A percentile compares a stretch with the other conserved stretches of the same genome.
phyloP scores from a whole-genome alignment of 2,888 invertebrate genomes.

The Miltochrista miniata region DNA sequence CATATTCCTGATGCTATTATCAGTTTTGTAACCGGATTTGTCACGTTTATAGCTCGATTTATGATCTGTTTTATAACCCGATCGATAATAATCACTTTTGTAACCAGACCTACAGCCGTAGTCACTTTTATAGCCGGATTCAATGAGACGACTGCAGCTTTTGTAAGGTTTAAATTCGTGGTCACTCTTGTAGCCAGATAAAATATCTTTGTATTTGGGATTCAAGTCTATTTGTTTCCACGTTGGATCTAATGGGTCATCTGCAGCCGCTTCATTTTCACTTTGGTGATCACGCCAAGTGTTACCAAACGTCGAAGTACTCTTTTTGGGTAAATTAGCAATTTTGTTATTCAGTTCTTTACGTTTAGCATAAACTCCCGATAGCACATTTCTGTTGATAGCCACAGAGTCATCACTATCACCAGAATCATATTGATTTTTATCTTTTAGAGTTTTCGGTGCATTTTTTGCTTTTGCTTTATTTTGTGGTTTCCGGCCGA shows the following conservation, averaged over 20 bases:
- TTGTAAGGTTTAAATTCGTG: conserved; percentile 80
- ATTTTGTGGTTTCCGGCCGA: conserved; percentile 85
- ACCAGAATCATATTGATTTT: conserved; percentile 73
- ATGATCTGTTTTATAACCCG: conserved; percentile 85
- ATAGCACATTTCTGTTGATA: conserved; percentile 70
- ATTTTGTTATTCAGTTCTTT: conserved; percentile 78
- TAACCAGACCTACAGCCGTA: conserved; percentile 82
- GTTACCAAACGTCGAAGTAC: conserved; percentile 65
- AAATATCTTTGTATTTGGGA: conserved; percentile 85
- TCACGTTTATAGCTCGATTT: conserved; percentile 85
- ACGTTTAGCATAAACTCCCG: conserved; percentile 79
- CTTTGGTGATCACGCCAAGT: conserved; percentile 78
- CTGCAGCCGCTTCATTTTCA: conserved; percentile 79
- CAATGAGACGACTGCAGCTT: conserved; percentile 78
- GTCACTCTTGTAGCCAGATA: conserved; percentile 85
- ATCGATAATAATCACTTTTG: conserved; percentile 77
- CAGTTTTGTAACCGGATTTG: conserved; percentile 84
- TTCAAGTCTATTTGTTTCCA: conserved; percentile 86
- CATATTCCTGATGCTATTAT: conserved; percentile 79
- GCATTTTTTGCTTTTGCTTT: conserved; percentile 67
- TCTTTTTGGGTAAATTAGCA: conserved; percentile 67
- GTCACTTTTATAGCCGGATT: conserved; percentile 85
- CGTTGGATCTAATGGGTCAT: conserved; percentile 84
- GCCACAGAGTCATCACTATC: conserved; percentile 69
- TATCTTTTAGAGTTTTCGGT: conserved; percentile 72